Evolutionary conservation across 1,140 invertebrate genomes (phyloP).

Genomic region (Ectropis grisescens): DNA sequence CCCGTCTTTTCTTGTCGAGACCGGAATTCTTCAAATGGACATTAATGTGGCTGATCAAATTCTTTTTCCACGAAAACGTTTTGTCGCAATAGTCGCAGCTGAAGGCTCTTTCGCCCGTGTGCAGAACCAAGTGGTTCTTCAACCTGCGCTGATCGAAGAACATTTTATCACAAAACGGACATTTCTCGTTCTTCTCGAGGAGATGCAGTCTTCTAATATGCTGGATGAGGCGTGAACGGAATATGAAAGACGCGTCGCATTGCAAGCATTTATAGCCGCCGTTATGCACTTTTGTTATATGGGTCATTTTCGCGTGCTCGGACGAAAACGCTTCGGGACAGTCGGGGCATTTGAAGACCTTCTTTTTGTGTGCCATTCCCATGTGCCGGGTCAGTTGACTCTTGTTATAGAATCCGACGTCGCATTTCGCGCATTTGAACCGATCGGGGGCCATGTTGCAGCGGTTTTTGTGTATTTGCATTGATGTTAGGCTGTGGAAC

Average conservation of each 20-base stretch:
- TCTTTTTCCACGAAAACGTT: slow-evolving; percentile 58
- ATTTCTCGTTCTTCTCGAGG: slow-evolving; percentile 28
- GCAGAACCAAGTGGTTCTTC: slow-evolving; percentile 60
- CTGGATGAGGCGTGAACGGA: slow-evolving; percentile 27
- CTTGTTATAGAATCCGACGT: slow-evolving; percentile 22
- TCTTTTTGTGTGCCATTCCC: slow-evolving; percentile 26
- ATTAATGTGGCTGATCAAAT: slow-evolving; percentile 35
- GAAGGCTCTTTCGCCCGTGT: slow-evolving; percentile 81
- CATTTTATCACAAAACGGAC: slow-evolving; percentile 34
- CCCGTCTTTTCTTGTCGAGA: too few relatives aligned
- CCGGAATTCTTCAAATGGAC: slow-evolving; percentile 23
- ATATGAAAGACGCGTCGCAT: slow-evolving; percentile 31
- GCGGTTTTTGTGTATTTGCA: slow-evolving; percentile 30
- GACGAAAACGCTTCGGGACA: slow-evolving; percentile 39
- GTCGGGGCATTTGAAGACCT: slow-evolving; percentile 24
- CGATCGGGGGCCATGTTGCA: slow-evolving; percentile 17
- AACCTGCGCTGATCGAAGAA: slow-evolving; percentile 67
- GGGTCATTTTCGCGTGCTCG: slow-evolving; percentile 20
- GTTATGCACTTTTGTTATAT: slow-evolving; percentile 31
- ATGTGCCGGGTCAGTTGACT: slow-evolving; percentile 16
- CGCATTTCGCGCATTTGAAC: slow-evolving; percentile 30
- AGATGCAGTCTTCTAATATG: slow-evolving; percentile 29
- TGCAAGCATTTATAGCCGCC: slow-evolving; percentile 31
- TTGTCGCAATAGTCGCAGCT: slow-evolving; percentile 76
- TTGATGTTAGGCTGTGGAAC: slow-evolving; percentile 32